A percentile compares a stretch with the other conserved stretches of the same genome.
These are phyloP conservation scores for Bombus waltoni DNA, from an alignment of 1,140 invertebrate species.

Conservation along the genomic window DNA sequence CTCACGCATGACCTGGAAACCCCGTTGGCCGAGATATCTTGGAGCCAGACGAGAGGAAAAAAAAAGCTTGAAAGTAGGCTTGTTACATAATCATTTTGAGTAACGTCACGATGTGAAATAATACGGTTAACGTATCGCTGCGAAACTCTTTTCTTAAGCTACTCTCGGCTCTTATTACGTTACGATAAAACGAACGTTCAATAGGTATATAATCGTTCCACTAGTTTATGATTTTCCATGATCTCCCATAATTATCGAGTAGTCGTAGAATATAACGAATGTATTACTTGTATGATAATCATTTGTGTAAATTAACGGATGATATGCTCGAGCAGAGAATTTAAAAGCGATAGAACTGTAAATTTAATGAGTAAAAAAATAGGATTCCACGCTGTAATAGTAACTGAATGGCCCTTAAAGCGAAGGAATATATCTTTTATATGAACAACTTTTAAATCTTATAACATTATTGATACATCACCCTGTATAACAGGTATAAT, in stretches of 20 bases:
- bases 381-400: no score
- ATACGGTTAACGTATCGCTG: no score
- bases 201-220: background rate
- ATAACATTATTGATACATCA: background rate
- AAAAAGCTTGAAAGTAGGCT: constrained; percentile 55
- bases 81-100: constrained; percentile 60
- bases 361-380: background rate
- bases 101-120: constrained; percentile 49
- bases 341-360: no score
- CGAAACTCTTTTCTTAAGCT: background rate
- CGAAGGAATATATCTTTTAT: background rate
- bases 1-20: constrained; percentile 56
- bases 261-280: background rate
- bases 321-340: no score
- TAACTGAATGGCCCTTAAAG: background rate
- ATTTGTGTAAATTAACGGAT: no score
- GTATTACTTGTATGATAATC: background rate
- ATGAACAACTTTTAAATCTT: background rate
- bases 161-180: no score
- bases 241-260: no score
- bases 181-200: background rate
- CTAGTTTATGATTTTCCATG: background rate
- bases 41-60: constrained; percentile 36
- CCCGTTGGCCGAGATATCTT: constrained; percentile 44
- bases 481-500: background rate